phyloP scores from a whole-genome alignment of 2,113 vertebrate species.

The Psephotus haematonotus region DNA sequence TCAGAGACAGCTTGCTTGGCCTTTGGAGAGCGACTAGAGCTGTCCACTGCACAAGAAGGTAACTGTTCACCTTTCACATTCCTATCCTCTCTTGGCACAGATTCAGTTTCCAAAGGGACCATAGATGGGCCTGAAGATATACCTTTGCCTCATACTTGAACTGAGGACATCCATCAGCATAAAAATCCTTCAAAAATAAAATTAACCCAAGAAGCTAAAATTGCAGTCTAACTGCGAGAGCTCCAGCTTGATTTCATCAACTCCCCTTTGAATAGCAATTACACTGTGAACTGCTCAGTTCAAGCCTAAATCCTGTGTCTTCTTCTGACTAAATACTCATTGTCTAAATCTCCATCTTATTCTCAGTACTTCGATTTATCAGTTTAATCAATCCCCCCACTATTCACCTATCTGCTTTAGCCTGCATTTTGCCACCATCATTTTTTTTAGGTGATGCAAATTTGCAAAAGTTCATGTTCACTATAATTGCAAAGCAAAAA shows the following conservation, averaged over 20 bases:
- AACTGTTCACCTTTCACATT: not conserved
- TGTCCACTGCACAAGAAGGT: not conserved
- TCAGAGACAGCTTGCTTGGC: not conserved
- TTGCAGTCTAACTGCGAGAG: not conserved
- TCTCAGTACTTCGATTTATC: not conserved
- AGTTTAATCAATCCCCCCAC: constrained; percentile 8
- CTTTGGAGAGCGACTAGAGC: not conserved
- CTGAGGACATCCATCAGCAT: not conserved
- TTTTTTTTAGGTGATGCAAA: not conserved
- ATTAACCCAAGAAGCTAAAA: constrained; percentile 15
- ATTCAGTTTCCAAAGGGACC: not conserved
- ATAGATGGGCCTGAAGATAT: not conserved
- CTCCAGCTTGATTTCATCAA: constrained; percentile 21
- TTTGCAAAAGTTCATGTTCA: not conserved
- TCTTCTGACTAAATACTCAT: constrained; percentile 29
- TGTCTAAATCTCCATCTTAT: not conserved
- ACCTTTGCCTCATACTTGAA: not conserved
- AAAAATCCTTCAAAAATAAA: constrained; percentile 17
- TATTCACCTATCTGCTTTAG: constrained; percentile 12
- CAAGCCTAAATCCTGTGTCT: not conserved
- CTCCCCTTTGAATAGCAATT: constrained; percentile 14
- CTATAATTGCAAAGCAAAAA: not conserved
- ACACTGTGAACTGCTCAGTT: constrained; percentile 8
- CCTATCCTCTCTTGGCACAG: not conserved
- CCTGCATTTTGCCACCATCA: not conserved